Evolutionary conservation across 2,888 invertebrate genomes (phyloP).

Genomic region (Oscheius myriophilus): DNA sequence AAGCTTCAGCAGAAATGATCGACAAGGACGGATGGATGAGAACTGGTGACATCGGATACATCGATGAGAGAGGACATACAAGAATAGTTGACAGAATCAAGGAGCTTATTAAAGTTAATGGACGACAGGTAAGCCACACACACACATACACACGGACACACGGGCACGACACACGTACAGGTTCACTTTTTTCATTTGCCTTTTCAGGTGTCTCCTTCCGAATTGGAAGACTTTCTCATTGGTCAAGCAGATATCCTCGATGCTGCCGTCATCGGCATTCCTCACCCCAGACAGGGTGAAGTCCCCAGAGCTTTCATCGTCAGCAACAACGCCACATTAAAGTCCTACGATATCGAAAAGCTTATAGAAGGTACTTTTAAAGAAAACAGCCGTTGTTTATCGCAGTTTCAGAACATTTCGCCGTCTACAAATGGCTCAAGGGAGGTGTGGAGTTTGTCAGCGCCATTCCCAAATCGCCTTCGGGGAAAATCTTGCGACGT

Average conservation of each 20-base stretch:
- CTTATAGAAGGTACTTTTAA: too few relatives aligned
- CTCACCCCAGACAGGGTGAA: conserved; percentile 74
- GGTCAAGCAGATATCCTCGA: conserved; percentile 80
- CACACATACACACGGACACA: too few relatives aligned
- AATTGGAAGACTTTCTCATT: conserved; percentile 83
- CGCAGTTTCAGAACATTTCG: conserved; percentile 76
- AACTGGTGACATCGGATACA: conserved; percentile 64
- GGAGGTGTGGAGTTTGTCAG: conserved; percentile 79
- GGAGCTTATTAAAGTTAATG: conserved; percentile 63
- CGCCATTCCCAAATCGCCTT: conserved; percentile 80
- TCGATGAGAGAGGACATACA: conserved; percentile 39
- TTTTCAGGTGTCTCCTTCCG: conserved; percentile 17
- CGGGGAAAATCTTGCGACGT: conserved; percentile 82
- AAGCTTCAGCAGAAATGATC: conserved; percentile 78
- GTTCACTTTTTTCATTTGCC: too few relatives aligned
- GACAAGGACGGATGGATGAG: conserved; percentile 85
- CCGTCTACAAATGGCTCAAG: conserved; percentile 81
- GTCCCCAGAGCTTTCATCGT: conserved; percentile 23
- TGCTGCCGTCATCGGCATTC: conserved; percentile 83
- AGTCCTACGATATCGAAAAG: background rate
- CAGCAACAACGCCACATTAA: background rate
- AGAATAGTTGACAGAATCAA: conserved; percentile 58
- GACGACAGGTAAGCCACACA: conserved; percentile 42
- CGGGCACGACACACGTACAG: too few relatives aligned
- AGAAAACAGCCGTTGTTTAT: background rate